Base-by-base conservation (phyloP, 2,888 invertebrate genomes). In the Orthosia gothica region DNA sequence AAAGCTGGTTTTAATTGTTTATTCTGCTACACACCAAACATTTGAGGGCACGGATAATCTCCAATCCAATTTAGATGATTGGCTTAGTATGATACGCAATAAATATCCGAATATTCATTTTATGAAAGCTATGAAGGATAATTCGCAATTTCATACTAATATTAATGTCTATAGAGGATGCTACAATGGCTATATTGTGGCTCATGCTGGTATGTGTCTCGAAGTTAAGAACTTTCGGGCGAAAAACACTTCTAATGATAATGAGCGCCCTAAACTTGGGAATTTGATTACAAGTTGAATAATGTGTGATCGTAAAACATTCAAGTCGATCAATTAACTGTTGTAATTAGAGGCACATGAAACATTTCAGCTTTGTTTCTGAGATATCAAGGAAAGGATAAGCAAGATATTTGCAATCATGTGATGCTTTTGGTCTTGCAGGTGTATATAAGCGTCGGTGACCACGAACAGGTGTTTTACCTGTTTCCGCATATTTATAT, bases 61-160 rank as follows among this genome's bases (percentile, higher is more conserved):
- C 76, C 74, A 69, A 82, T 82, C 76, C 80, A 86, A 87, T 85
- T 87, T 78, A 71, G 64, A 79, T 78, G 82, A 85, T 87, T 85
- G 80, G 79, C 72, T 78, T 76, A 78, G 70, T 63, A 78, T 79
- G 82, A 79, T 82, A 74, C 78, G 80, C 70, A 74, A 78, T 85
- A 85, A 82, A 79, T 82, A 79, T 32, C 52, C 57, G 65, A 71
- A 76, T 81, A 76, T 62, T 47, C 59, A 62, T 70, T 81, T 74
- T 59, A 61, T 71, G 64, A 74, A 76, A 69, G 63, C 61, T 73
- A 68, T 54, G 59, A 54, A 67, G 70, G 50, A 69, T 71, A 79
- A 73, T 79, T 67, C 59, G 49, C 23, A 77, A 73, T 79, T 74
- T 61, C 57, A 72, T 68, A 57, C 50, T 72, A 77, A 81, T 82